phyloP scores from a whole-genome alignment of 2,797 vertebrate genomes.

The Margarornis squamiger region DNA sequence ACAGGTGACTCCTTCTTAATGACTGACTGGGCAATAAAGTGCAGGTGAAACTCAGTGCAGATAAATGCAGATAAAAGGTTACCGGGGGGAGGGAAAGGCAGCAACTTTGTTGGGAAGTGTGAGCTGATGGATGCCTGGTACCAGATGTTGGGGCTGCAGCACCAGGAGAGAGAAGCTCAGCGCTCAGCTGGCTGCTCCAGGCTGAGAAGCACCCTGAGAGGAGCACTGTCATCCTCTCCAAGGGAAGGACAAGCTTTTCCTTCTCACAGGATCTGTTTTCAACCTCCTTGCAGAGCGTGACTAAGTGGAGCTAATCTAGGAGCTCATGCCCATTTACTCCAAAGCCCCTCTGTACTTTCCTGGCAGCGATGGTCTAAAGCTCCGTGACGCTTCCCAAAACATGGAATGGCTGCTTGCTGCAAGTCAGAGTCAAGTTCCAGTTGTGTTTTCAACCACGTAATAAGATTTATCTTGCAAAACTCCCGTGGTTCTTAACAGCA shows the following conservation, averaged over 20 bases:
- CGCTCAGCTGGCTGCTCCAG: neutral
- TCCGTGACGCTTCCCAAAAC: neutral
- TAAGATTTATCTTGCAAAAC: neutral
- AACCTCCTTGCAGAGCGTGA: neutral
- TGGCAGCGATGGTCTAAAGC: neutral
- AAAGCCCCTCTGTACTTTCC: neutral
- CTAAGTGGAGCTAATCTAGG: neutral
- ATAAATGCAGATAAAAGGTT: neutral
- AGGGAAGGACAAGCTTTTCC: neutral
- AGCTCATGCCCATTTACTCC: neutral
- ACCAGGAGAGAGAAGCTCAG: neutral
- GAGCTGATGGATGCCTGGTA: neutral
- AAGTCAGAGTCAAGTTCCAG: neutral
- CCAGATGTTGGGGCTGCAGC: neutral
- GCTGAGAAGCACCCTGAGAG: neutral
- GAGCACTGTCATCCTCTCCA: neutral
- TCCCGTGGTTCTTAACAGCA: neutral
- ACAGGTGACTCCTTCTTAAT: neutral
- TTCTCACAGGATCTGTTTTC: neutral
- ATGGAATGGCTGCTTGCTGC: neutral
- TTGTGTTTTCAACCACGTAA: neutral
- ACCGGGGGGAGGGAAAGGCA: neutral
- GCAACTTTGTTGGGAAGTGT: neutral
- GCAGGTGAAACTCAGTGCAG: neutral
- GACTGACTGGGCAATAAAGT: neutral